Percentiles rank a stretch among this genome's conserved stretches.
Evolutionary conservation across 64 coral and sea anemone species (phyloP).

Genomic region (Acropora tenuis): DNA sequence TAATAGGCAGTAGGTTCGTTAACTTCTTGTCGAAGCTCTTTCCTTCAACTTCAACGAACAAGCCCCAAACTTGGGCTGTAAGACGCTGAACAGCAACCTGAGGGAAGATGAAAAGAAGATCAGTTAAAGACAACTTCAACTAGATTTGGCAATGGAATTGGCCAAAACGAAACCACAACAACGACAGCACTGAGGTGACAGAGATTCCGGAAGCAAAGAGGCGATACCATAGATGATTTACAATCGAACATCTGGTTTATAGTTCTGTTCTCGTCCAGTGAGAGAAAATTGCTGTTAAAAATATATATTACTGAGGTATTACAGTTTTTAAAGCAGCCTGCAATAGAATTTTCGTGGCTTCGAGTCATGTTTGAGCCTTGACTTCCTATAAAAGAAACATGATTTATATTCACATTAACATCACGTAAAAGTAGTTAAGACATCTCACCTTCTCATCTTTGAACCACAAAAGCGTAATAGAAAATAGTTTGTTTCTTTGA

Average conservation of each 20-base stretch:
- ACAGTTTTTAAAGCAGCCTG: no score
- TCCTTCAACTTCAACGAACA: constrained; percentile 87
- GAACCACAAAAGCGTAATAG: constrained; percentile 84
- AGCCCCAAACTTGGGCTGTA: constrained; percentile 80
- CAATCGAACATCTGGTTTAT: no score
- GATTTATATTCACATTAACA: not conserved
- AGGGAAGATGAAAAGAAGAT: not conserved
- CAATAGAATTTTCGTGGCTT: no score
- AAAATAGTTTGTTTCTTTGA: constrained; percentile 82
- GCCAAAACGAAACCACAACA: no score
- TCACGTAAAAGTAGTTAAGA: not conserved
- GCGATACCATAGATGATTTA: not conserved
- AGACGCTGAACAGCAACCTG: constrained; percentile 73
- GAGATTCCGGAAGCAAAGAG: not conserved
- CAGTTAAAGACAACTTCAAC: not conserved
- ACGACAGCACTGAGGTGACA: not conserved
- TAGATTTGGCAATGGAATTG: no score
- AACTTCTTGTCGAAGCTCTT: constrained; percentile 77
- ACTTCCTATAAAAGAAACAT: no score
- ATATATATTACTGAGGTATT: no score
- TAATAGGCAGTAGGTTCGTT: constrained; percentile 56
- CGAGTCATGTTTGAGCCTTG: no score
- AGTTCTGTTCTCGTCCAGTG: no score
- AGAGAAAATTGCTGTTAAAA: no score
- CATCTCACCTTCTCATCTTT: constrained; percentile 74